Evolutionary conservation across 2,113 vertebrate species (phyloP).

Genomic region (Heliornis fulica): DNA sequence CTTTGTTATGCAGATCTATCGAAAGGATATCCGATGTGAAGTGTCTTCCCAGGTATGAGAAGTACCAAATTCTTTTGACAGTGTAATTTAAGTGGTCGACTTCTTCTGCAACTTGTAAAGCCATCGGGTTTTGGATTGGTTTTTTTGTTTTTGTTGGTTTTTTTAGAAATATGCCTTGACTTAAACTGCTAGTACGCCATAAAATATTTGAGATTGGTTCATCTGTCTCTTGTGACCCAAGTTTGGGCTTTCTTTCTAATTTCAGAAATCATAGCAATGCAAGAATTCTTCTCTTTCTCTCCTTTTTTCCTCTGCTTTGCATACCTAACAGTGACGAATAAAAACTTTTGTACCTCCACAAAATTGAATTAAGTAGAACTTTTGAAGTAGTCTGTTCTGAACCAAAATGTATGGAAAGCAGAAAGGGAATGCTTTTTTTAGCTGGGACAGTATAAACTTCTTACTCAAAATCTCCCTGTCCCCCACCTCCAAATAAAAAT

Average conservation of each 20-base stretch:
- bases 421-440: slow-evolving; percentile 57
- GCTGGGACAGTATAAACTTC: slow-evolving; percentile 18
- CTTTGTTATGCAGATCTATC: background rate
- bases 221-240: slow-evolving; percentile 12
- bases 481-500: background rate
- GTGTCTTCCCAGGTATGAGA: slow-evolving; percentile 30
- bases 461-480: background rate
- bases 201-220: background rate
- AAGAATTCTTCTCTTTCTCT: slow-evolving; percentile 57
- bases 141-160: background rate
- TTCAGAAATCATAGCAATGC: background rate
- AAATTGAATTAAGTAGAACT: background rate
- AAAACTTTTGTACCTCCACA: background rate
- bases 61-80: slow-evolving; percentile 2
- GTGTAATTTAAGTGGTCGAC: background rate
- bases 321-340: background rate
- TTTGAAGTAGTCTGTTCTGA: background rate
- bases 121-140: too few species aligned
- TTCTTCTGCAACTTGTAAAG: background rate
- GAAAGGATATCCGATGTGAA: background rate
- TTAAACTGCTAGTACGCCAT: background rate
- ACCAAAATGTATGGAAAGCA: slow-evolving; percentile 25
- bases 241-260: background rate
- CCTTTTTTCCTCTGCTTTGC: slow-evolving; percentile 55
- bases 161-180: background rate